Base-by-base conservation (phyloP, 1,140 invertebrate genomes). In the Helicoverpa zea region DNA sequence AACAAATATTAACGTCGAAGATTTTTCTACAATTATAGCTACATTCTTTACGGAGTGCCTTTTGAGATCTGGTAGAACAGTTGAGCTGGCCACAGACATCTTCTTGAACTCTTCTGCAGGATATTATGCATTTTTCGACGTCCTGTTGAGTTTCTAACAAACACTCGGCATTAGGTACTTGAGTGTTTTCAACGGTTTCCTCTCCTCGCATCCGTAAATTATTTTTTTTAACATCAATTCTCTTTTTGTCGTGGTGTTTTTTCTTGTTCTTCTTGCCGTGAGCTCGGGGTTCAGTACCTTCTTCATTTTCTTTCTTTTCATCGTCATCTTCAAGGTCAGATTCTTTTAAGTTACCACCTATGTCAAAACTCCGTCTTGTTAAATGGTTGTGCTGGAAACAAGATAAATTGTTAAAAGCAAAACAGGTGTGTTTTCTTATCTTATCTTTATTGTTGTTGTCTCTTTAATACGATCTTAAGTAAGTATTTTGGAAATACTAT, bases 1-100 rank as follows among this genome's bases (percentile, higher is more conserved):
- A 10, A 68, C 64, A 68, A 68, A 49, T 43, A 18, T 49, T 49
- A 12, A 43, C 1, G 23, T 68, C 16, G 35, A 74, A 74, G 11
- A 47, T 12, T 12, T 16, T 59, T 52, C 30, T 51, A 47, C 75
- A 77, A 13, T 51, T 51, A 12, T 23, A 18, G 3, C 47, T 18
- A 13, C 75, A 77, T 13, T 54, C 68, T 10, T 14, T 54, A 7
- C 0, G 5, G 9, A 72, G 23, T 1, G 49, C 68, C 2, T 7
- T 54, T 4, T 18, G 12, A 10, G 68, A 52, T 30, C 49, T 14
- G 10, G 2, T 16, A 2, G 68, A 54, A 51, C 68, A 72, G 0
- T 4, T 23, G 1, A 72, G 10, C 0, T 12, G 49, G 10, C 35
- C 49, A 30, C 68, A 72, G 29, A 72, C 68, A 2, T 72, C 68